Evolutionary conservation across 1,140 invertebrate genomes (phyloP).

Genomic region (Phenacoccus solenopsis): DNA sequence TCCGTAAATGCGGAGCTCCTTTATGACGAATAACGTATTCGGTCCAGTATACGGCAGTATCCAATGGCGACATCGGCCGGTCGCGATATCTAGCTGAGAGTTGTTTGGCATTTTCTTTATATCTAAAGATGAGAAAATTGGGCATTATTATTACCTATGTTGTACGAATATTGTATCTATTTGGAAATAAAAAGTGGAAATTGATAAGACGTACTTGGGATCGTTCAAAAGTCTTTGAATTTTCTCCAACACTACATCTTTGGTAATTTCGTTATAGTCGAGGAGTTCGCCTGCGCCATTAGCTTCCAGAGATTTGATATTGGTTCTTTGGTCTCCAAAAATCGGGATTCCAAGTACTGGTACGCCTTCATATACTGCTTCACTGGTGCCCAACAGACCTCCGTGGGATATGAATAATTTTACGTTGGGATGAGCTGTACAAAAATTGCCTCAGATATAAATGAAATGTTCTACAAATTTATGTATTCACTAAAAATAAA

Average conservation of each 20-base stretch:
- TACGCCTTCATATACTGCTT: slow-evolving; percentile 42
- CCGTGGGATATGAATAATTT: slow-evolving; percentile 52
- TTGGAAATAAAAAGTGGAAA: background rate
- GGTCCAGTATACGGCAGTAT: slow-evolving; percentile 46
- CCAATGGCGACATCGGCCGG: slow-evolving; percentile 38
- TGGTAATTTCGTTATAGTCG: slow-evolving; percentile 32
- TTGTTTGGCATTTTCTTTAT: slow-evolving; percentile 35
- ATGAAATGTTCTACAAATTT: background rate
- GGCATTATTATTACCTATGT: background rate
- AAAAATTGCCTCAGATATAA: background rate
- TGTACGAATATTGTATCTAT: background rate
- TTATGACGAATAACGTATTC: slow-evolving; percentile 41
- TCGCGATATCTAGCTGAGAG: slow-evolving; percentile 42
- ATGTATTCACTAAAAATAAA: background rate
- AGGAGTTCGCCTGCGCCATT: slow-evolving; percentile 32
- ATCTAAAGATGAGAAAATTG: slow-evolving; percentile 28
- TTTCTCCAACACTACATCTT: slow-evolving; percentile 24
- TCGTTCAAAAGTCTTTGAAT: slow-evolving; percentile 16
- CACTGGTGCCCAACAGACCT: slow-evolving; percentile 44
- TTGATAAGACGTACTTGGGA: slow-evolving; percentile 1
- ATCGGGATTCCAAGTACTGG: slow-evolving; percentile 48
- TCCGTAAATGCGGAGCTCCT: slow-evolving; percentile 25
- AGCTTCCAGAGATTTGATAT: slow-evolving; percentile 30
- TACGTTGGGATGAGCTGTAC: slow-evolving; percentile 36
- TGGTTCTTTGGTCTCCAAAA: slow-evolving; percentile 42